Base-by-base conservation (phyloP, 2,888 invertebrate species). In the Watsonalla binaria region DNA sequence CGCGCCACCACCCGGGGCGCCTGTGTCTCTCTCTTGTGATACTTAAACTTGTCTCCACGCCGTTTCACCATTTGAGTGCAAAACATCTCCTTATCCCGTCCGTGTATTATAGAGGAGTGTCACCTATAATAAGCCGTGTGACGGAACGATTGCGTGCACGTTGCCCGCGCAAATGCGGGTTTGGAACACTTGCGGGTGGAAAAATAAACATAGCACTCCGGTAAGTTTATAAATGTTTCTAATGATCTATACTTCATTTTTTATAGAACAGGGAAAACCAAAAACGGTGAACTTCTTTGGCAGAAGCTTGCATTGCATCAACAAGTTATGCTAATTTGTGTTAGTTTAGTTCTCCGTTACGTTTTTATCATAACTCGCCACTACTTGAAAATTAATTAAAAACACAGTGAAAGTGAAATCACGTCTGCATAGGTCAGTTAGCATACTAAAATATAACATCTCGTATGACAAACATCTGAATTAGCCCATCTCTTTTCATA, bases 141-240 rank as follows among this genome's bases (percentile, higher is more conserved):
- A 76, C 72, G 66, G 66, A 70, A 66, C 76, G 67, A 76, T 73
- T 77, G 76, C 76, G 77, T 77, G 76, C 77, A 74, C 65, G 70
- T 72, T 68, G 70, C 66, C 66, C 73, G 74, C 75, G 78, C 82
- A 78, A 83, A 84, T 85, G 85, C 76, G 67, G 62, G 68, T 76
- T 83, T 76, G 74, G 73, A 77, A 76, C 76, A 73, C 76, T 73
- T 70, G 80, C 75, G 72, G 72, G 75, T 72, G 75, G 79, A 82
- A 84, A 86, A 81, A 85, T 82, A 88, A 86, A 88, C 83, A 87
- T 82, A 83, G 70, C 78, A 78, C 79, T 83, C 76, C 83, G 82
- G 90, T 90, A 78, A 88, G 90, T 86, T 76, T 70, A 60, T 66
- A 70, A 65, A 68, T 68, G 67, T 68, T 71, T 61, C 60, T 61